Evolutionary conservation across 30 jellyfish, hydroid and myxozoan species (phyloP).

Genomic region (Turritopsis rubra): DNA sequence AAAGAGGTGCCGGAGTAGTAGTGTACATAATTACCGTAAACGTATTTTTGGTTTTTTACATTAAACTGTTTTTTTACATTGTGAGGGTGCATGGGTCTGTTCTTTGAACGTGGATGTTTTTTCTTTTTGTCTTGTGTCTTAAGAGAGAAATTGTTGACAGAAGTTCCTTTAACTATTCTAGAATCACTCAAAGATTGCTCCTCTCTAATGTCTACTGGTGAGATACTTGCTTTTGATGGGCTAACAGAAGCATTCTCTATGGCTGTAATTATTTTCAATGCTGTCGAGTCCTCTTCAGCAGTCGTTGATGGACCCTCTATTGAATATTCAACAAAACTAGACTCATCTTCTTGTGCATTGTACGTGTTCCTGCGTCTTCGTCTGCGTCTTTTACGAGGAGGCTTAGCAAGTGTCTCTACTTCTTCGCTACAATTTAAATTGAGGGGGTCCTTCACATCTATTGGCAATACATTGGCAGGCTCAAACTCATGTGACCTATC

Average conservation of each 20-base stretch:
- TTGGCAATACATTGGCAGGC: constrained; percentile 60
- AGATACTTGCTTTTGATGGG: background rate
- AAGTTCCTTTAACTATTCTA: background rate
- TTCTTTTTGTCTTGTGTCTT: background rate
- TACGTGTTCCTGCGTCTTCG: constrained; percentile 56
- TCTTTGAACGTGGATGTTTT: background rate
- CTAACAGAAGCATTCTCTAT: background rate
- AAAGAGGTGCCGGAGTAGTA: constrained; percentile 44
- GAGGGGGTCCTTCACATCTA: constrained; percentile 75
- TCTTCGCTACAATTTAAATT: constrained; percentile 64
- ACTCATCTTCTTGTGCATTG: constrained; percentile 27
- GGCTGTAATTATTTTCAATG: background rate
- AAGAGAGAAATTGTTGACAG: background rate
- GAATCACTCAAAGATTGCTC: background rate
- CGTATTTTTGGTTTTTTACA: constrained; percentile 47
- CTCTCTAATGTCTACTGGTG: background rate
- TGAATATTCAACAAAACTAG: background rate
- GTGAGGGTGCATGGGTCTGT: background rate
- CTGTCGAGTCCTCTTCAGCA: background rate
- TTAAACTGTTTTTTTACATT: constrained; percentile 13
- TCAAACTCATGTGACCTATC: constrained; percentile 55
- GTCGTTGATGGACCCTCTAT: background rate
- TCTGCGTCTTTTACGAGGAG: constrained; percentile 51
- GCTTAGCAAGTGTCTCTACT: constrained; percentile 40
- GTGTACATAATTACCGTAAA: constrained; percentile 67